phyloP scores from a whole-genome alignment of 1,140 invertebrate genomes.

The Ceratitis capitata region DNA sequence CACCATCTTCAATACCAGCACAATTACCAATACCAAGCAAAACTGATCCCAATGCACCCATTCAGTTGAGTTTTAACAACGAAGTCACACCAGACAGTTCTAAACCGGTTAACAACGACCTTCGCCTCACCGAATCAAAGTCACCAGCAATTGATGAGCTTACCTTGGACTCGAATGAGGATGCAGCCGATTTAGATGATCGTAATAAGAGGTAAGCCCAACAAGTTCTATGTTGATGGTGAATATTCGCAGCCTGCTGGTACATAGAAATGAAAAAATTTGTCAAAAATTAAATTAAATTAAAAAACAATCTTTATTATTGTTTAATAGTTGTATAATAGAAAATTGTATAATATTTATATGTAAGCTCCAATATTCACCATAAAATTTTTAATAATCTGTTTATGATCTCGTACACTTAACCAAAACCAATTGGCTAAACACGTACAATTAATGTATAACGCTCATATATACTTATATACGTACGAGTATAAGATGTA shows the following conservation, averaged over 20 bases:
- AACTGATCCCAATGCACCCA: slow-evolving; percentile 54
- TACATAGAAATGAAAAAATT: too few species aligned
- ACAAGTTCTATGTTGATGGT: slow-evolving; percentile 2
- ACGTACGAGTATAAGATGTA: background rate
- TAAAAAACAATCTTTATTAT: too few species aligned
- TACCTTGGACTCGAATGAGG: slow-evolving; percentile 71
- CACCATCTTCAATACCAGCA: slow-evolving; percentile 15
- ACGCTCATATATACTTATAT: background rate
- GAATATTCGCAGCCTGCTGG: background rate
- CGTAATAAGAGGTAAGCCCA: slow-evolving; percentile 75
- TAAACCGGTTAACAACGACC: slow-evolving; percentile 57
- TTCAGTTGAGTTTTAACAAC: slow-evolving; percentile 65
- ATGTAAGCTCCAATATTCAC: background rate
- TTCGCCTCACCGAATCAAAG: slow-evolving; percentile 66
- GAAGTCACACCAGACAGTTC: slow-evolving; percentile 58
- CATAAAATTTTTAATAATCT: background rate
- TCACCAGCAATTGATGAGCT: slow-evolving; percentile 70
- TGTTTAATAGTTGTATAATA: too few species aligned
- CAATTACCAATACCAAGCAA: slow-evolving; percentile 50
- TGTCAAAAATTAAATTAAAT: too few species aligned
- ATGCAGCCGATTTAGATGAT: slow-evolving; percentile 75
- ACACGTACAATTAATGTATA: background rate
- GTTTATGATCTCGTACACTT: background rate
- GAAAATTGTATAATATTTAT: too few species aligned
- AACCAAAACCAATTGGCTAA: slow-evolving; percentile 21